A percentile compares a stretch with the other conserved stretches of the same genome.
Conservation (phyloP, 2,113 vertebrate genomes). For the Sinosuthora webbiana region DNA sequence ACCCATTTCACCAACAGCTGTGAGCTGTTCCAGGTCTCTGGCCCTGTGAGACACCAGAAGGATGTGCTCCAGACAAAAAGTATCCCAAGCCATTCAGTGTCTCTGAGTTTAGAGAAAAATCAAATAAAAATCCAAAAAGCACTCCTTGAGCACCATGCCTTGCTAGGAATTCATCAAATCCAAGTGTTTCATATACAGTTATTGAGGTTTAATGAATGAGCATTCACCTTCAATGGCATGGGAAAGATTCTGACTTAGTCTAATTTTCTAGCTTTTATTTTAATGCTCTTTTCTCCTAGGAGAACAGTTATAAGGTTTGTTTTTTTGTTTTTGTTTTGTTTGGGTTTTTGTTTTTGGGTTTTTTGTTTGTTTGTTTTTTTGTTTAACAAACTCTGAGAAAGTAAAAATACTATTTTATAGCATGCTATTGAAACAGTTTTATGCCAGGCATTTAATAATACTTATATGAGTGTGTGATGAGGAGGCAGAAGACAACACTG, state of each 20-base stretch:
- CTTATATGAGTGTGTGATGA: neutral
- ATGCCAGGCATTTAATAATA: neutral
- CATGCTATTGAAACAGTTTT: neutral
- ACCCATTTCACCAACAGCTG: neutral
- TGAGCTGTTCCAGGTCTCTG: fast-evolving
- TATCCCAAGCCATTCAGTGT: neutral
- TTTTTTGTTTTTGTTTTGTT: too few species aligned
- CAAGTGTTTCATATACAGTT: neutral
- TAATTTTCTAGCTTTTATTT: neutral
- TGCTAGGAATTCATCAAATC: neutral
- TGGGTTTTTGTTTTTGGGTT: too few species aligned
- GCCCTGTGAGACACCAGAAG: neutral
- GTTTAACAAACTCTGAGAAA: neutral
- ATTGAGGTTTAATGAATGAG: neutral
- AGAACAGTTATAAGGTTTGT: neutral
- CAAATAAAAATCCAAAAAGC: neutral
- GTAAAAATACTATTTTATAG: neutral
- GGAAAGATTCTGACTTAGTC: neutral
- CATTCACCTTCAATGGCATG: neutral
- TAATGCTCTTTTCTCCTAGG: neutral
- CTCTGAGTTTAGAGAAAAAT: neutral
- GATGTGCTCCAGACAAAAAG: neutral
- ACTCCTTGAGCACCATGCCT: neutral
- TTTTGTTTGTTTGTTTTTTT: too few species aligned
- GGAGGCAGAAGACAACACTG: neutral